Conservation (phyloP, 2,888 invertebrate genomes). For the Gasteruption jaculator region DNA sequence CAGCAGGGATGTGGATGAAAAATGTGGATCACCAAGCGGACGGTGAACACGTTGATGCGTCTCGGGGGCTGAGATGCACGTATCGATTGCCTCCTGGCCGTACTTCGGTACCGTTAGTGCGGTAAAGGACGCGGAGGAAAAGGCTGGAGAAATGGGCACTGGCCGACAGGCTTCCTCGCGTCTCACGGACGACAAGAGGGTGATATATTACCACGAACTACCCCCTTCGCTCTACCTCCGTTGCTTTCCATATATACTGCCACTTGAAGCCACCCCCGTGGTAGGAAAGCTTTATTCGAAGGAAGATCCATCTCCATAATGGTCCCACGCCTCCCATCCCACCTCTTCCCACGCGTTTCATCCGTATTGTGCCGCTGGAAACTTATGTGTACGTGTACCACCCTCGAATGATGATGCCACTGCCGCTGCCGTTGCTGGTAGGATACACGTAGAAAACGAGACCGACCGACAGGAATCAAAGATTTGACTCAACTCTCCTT, state of each 20-base stretch:
- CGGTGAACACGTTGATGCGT: slow-evolving; percentile 5
- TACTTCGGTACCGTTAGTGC: slow-evolving; percentile 20
- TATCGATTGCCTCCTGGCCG: slow-evolving; percentile 38
- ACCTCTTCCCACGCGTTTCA: slow-evolving; percentile 39
- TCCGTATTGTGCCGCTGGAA: slow-evolving; percentile 28
- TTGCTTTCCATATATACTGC: slow-evolving; percentile 22
- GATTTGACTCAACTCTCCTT: too few species aligned
- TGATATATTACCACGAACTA: slow-evolving; percentile 48
- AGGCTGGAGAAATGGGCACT: slow-evolving; percentile 33
- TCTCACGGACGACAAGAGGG: slow-evolving; percentile 48
- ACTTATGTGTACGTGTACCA: slow-evolving; percentile 16
- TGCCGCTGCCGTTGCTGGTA: too few species aligned
- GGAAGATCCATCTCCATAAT: slow-evolving; percentile 50
- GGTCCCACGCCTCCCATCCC: slow-evolving; percentile 37
- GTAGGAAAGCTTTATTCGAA: slow-evolving; percentile 41
- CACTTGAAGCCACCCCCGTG: slow-evolving; percentile 34
- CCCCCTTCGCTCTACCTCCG: slow-evolving; percentile 21
- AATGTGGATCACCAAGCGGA: too few species aligned
- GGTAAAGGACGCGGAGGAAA: slow-evolving; percentile 19
- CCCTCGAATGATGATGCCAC: too few species aligned
- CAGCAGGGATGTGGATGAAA: too few species aligned
- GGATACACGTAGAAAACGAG: slow-evolving; percentile 1
- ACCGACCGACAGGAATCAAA: slow-evolving; percentile 20
- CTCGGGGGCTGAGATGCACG: slow-evolving; percentile 18
- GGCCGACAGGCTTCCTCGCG: slow-evolving; percentile 46